Evolutionary conservation across 1,140 invertebrate genomes (phyloP), one percentile per base, ranked within the genome.

Genomic region (Coenobita brevimanus): DNA sequence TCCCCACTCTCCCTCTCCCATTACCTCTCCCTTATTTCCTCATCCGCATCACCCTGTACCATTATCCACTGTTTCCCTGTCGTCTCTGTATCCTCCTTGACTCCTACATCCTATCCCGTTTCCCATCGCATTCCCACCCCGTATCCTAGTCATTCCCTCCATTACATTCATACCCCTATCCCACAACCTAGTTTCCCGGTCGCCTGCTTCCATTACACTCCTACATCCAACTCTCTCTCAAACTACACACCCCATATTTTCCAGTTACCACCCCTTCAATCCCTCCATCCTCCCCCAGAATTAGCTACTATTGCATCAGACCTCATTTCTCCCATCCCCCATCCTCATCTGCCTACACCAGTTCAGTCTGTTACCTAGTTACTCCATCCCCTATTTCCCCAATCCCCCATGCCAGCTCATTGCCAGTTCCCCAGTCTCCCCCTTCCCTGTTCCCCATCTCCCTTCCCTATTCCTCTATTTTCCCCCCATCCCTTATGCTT

Each of bases 1-100:
- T 43, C 24, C 46, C 24, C 75, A 30, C 75, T 54, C 75, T 78
- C 75, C 43, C 75, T 78, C 75, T 78, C 46, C 43, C 75, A 13
- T n/a, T 57, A 57, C 54, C 54, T 57, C 54, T 57, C 54, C 54
- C 54, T 13, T 57, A 13, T n/a, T n/a, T 57, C 54, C 54, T 57
- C n/a, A 10, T n/a, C n/a, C 54, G 13, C 54, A 10, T 57, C 54
- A 10, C n/a, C 54, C 54, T 57, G 10, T n/a, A 13, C n/a, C 54
- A 13, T n/a, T n/a, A 13, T 13, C 13, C 13, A 57, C 54, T 57
- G 10, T n/a, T 13, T 57, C n/a, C 54, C 54, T n/a, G n/a, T n/a
- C n/a, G 54, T n/a, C 54, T 57, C n/a, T 57, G 10, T 57, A 57
- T 57, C 10, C 54, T n/a, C 54, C n/a, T 57, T 57, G 10, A 57